Base-by-base conservation (phyloP, 2,888 invertebrate species). In the Cerastis leucographa region DNA sequence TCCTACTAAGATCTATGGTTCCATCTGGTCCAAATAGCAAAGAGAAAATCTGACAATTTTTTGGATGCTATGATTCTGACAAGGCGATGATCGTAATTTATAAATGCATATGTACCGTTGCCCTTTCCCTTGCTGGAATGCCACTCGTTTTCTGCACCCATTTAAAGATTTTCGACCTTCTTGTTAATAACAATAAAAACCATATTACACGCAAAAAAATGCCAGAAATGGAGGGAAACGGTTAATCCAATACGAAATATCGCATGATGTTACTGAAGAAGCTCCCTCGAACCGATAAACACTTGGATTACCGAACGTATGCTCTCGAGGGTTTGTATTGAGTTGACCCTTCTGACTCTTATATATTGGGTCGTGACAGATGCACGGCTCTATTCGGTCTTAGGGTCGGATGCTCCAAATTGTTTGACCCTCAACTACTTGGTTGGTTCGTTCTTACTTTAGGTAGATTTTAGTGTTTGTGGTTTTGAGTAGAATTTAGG, bases 271-370 rank as follows among this genome's bases (percentile, higher is more conserved):
- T 66, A 74, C 49, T 65, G 51, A 71, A 71, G 73, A 65, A 54
- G 51, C 59, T 80, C 29, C 56, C 49, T 56, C 56, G 51, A 69
- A 68, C 72, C 80, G 64, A 85, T 83, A 79, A 78, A 85, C 65
- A 75, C 80, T 78, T 68, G 62, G 76, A 72, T 85, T 78, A 86
- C 70, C 51, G 71, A 76, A 65, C 80, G 76, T 83, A 83, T 83
- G 86, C 51, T 78, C 67, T 62, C 66, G 70, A 78, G 73, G 85
- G 67, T 70, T 77, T 81, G 85, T 78, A 81, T 81, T 49, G 72
- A 78, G 71, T 70, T 83, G 84, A 84, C 84, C 86, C 86, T 78
- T 73, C 64, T 68, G 54, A 61, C 65, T 73, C 69, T 85, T 68
- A 66, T 80, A 62, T 80, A 78, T 70, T 76, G 83, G 66, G 66